Evolutionary conservation across 2,797 vertebrate genomes (phyloP).

Genomic region (Coregonus ussuriensis): DNA sequence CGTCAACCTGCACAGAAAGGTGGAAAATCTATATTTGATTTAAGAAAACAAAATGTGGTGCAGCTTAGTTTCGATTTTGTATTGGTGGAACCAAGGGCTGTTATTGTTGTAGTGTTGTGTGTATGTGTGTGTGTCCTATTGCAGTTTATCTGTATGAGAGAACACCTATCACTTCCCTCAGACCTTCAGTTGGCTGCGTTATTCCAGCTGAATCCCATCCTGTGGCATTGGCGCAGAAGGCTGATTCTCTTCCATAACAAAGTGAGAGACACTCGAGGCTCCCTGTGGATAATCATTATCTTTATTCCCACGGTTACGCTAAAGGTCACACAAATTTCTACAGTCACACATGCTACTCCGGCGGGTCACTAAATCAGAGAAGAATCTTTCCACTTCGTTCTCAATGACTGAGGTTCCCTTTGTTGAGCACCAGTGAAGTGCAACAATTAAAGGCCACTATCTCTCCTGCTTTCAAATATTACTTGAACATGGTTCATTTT

Average conservation of each 20-base stretch:
- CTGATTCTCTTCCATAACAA: conserved; percentile 16
- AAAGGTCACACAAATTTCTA: conserved; percentile 13
- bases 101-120: not conserved
- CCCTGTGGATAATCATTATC: conserved; percentile 8
- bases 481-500: conserved; percentile 31
- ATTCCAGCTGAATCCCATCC: conserved; percentile 68
- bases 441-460: conserved; percentile 42
- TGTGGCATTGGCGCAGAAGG: conserved; percentile 7
- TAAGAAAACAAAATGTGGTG: not conserved
- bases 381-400: conserved; percentile 1
- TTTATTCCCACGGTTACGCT: conserved; percentile 13
- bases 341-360: not conserved
- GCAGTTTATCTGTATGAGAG: conserved; percentile 51
- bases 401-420: not conserved
- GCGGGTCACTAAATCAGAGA: not conserved
- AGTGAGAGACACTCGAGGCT: not conserved
- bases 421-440: not conserved
- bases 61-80: not conserved
- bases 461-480: conserved; percentile 22
- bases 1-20: not conserved
- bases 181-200: conserved; percentile 69
- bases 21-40: not conserved
- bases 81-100: not conserved
- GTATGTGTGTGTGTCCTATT: not conserved
- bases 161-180: conserved; percentile 52